phyloP scores from a whole-genome alignment of 2,113 vertebrate genomes.

The Limanda limanda region DNA sequence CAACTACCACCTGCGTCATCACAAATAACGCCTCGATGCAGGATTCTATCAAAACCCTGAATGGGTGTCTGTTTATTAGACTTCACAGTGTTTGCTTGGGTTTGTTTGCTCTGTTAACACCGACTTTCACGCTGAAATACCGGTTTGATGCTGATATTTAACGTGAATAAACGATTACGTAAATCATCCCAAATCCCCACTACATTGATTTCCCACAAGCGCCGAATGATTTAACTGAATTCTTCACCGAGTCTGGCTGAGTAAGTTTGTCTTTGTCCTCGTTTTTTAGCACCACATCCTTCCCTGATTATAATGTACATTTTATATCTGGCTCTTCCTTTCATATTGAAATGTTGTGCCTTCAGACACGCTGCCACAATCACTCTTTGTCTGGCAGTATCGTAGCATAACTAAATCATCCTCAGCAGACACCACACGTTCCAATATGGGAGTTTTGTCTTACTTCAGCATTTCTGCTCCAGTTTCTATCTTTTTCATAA shows the following conservation, averaged over 20 bases:
- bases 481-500: constrained; percentile 47
- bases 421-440: constrained; percentile 31
- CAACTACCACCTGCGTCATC: no score
- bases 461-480: constrained; percentile 33
- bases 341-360: constrained; percentile 30
- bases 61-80: no score
- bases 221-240: background rate
- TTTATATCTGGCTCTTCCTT: constrained; percentile 18
- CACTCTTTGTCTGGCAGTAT: background rate
- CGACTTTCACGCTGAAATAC: no score
- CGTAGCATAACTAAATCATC: background rate
- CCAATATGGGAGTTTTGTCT: constrained; percentile 42
- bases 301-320: constrained; percentile 20
- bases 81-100: no score
- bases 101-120: background rate
- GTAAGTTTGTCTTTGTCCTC: background rate
- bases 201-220: background rate
- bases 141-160: background rate
- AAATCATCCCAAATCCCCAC: background rate
- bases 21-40: no score
- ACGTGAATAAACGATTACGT: no score
- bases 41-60: no score
- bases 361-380: background rate
- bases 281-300: background rate
- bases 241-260: background rate